Conservation (phyloP, 2,113 vertebrate species). For the Tylochromis polylepis region DNA sequence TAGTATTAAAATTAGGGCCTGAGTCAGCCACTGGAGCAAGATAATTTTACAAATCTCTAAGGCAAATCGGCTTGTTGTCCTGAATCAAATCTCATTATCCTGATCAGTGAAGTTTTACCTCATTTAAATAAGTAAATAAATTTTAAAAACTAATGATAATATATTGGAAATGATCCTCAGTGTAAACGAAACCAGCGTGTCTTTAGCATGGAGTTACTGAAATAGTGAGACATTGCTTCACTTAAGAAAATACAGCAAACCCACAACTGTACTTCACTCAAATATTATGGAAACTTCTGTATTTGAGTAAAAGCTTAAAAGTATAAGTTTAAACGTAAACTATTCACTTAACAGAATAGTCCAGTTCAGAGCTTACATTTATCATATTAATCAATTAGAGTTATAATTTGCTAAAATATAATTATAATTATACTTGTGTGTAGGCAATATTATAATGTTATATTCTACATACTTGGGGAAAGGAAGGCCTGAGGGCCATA, state of each 20-base stretch:
- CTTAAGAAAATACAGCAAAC: background rate
- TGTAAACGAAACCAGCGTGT: background rate
- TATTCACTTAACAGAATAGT: background rate
- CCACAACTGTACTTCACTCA: background rate
- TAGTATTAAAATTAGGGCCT: background rate
- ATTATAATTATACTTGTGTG: background rate
- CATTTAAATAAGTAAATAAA: background rate
- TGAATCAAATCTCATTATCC: background rate
- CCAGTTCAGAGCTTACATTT: background rate
- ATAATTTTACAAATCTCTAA: background rate
- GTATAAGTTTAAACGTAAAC: background rate
- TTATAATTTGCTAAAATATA: background rate
- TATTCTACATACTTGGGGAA: background rate
- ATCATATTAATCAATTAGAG: background rate
- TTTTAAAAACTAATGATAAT: background rate
- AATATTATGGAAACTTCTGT: background rate
- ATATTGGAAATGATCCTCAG: background rate
- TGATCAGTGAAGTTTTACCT: background rate
- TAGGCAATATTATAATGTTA: background rate
- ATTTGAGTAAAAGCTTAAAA: background rate
- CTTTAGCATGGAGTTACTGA: background rate
- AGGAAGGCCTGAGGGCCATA: background rate
- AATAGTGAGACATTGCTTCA: background rate
- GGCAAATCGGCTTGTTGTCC: background rate
- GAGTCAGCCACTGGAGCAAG: background rate